Evolutionary conservation across 2,113 vertebrate species (phyloP).

Genomic region (Oxyruncus cristatus): DNA sequence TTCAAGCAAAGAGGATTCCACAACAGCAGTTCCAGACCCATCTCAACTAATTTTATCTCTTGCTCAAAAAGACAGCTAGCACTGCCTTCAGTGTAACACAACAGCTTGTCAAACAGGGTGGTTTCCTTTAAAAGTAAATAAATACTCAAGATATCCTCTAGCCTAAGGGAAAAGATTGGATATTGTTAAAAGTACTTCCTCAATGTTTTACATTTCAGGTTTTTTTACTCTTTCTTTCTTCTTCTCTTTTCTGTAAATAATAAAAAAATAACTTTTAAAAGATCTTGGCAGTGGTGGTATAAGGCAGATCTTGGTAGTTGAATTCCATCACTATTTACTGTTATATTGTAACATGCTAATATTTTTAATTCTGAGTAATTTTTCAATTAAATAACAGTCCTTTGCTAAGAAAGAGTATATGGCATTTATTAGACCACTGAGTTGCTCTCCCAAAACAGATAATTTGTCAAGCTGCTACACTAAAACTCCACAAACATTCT

Average conservation of each 20-base stretch:
- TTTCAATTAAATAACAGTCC: not conserved
- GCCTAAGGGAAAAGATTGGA: conserved; percentile 1
- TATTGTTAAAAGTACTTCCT: not conserved
- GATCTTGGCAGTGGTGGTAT: not conserved
- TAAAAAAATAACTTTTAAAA: not conserved
- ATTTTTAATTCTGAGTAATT: not conserved
- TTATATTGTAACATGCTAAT: not conserved
- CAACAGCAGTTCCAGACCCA: conserved; percentile 30
- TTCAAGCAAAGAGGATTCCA: conserved; percentile 48
- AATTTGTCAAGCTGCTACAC: not conserved
- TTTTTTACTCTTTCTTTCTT: not conserved
- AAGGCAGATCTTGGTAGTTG: not conserved
- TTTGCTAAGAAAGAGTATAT: not conserved
- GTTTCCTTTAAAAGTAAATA: conserved; percentile 59
- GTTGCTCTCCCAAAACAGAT: not conserved
- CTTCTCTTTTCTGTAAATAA: not conserved
- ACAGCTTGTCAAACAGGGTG: conserved; percentile 64
- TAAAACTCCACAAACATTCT: not conserved
- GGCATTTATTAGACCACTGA: not conserved
- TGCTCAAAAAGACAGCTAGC: conserved; percentile 37
- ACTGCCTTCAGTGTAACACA: conserved; percentile 60
- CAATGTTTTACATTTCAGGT: not conserved
- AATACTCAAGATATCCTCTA: conserved; percentile 40
- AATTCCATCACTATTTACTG: not conserved
- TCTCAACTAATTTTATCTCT: conserved; percentile 61